Base-by-base conservation (phyloP, 2,797 vertebrate species). In the Salmo trutta region DNA sequence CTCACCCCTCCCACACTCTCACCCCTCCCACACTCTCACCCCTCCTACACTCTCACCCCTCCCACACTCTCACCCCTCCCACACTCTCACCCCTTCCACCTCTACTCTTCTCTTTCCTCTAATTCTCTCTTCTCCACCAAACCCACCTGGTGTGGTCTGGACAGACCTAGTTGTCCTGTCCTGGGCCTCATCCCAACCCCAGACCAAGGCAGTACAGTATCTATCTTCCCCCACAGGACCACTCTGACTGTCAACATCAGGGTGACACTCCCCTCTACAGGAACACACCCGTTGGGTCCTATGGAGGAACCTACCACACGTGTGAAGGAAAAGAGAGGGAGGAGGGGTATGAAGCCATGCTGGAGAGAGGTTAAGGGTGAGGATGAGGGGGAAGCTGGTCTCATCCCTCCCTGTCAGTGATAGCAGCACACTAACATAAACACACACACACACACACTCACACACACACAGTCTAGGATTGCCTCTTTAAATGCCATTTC, bases 251-350 rank as follows among this genome's bases (percentile, higher is more conserved):
- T 93, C 90, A 91, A 78, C 91, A 82, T 41, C 64, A 72, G 54
- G 12, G 17, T 73, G 87, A 86, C 83, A 82, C 92, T 88, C 89
- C 91, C 87, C 84, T 84, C 75, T 70, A 65, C 89, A 87, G 84
- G 88, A 85, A 88, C 87, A 90, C 86, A 81, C 89, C 85, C 86
- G 80, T 93, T 92, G 92, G 77, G 66, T 73, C 73, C 75, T 83
- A 77, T 62, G 52, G 56, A 71, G 12, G 62, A 66, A n/a, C 62
- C 6, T 33, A 75, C 41, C 19, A 68, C 68, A 75, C 81, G 64
- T 75, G 74, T 73, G 24, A 64, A 31, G 27, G 16, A 47, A 21
- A 27, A 59, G 52, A 29, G 53, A 56, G 6, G 54, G 21, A 17
- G 73, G 21, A 59, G 0, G 36, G 36, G 36, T 36, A 36, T 7